A percentile compares a stretch with the other conserved stretches of the same genome.
These are phyloP conservation scores for Tauraco hartlaubi DNA, from an alignment of 2,797 vertebrate genomes.

Conservation along the genomic window DNA sequence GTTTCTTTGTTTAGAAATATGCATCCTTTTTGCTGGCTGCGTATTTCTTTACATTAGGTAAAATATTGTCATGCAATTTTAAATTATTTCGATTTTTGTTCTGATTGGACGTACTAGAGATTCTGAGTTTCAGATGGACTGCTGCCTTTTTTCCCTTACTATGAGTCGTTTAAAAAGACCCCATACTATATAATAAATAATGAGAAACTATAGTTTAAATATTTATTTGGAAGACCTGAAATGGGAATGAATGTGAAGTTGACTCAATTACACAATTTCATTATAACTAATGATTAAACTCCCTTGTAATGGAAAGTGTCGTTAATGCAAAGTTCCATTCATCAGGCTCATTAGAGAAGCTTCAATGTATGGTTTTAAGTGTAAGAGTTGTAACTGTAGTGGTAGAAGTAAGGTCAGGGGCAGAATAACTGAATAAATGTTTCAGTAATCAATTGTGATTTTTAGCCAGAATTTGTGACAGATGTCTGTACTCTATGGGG, in stretches of 20 bases:
- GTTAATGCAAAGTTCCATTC: not conserved
- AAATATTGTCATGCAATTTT: not conserved
- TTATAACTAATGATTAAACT: conserved; percentile 11
- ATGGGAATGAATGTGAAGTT: not conserved
- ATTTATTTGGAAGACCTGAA: not conserved
- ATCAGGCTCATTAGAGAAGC: not conserved
- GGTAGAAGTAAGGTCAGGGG: not conserved
- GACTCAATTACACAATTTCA: not conserved
- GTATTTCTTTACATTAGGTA: not conserved
- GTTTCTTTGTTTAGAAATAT: not conserved
- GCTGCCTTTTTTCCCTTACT: not conserved
- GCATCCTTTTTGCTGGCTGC: not conserved
- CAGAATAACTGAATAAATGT: not conserved
- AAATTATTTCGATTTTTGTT: not conserved
- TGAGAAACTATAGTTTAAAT: not conserved
- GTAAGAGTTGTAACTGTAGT: not conserved
- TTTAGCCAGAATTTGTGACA: not conserved
- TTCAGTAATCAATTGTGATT: not conserved
- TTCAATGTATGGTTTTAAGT: not conserved
- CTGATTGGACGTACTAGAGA: not conserved
- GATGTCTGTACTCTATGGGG: not conserved
- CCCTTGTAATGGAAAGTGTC: not conserved
- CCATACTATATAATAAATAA: not conserved
- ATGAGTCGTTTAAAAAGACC: not conserved
- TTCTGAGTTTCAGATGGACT: not conserved